phyloP scores from a whole-genome alignment of 2,888 invertebrate species.

The Labia minor region DNA sequence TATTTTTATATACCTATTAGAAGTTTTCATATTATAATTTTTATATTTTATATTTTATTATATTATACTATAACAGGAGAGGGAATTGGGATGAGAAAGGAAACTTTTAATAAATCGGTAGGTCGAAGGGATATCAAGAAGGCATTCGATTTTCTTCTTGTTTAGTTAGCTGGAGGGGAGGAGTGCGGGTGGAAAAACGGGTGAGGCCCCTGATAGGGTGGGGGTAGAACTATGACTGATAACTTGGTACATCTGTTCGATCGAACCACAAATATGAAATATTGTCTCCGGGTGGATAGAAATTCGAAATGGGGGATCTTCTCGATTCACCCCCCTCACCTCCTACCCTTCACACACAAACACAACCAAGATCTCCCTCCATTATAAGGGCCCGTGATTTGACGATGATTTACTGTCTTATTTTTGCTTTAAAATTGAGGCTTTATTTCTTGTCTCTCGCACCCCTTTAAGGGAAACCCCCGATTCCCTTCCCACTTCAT shows the following conservation, averaged over 20 bases:
- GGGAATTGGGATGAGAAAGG: too few relatives aligned
- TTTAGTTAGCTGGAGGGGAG: not conserved
- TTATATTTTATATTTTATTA: too few relatives aligned
- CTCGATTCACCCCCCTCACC: not conserved
- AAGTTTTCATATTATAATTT: too few relatives aligned
- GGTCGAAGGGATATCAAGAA: too few relatives aligned
- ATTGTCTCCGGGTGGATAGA: slow-evolving; percentile 3
- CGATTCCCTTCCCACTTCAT: too few relatives aligned
- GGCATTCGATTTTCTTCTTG: not conserved
- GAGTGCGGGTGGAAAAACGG: not conserved
- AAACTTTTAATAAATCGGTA: too few relatives aligned
- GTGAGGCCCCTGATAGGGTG: not conserved
- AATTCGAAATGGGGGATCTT: not conserved
- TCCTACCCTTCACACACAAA: not conserved
- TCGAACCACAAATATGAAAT: slow-evolving; percentile 13
- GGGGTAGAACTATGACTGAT: not conserved
- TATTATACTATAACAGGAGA: too few relatives aligned
- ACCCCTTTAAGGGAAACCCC: too few relatives aligned
- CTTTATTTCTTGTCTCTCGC: not conserved
- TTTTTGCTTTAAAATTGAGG: slow-evolving; percentile 7
- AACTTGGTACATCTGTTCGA: slow-evolving; percentile 13
- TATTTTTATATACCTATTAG: too few relatives aligned
- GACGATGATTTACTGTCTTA: slow-evolving; percentile 2
- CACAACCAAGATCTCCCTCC: too few relatives aligned
- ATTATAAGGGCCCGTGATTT: not conserved